These are phyloP conservation scores for Spheniscus humboldti DNA, from an alignment of 2,797 vertebrate species.

Conservation along the genomic window DNA sequence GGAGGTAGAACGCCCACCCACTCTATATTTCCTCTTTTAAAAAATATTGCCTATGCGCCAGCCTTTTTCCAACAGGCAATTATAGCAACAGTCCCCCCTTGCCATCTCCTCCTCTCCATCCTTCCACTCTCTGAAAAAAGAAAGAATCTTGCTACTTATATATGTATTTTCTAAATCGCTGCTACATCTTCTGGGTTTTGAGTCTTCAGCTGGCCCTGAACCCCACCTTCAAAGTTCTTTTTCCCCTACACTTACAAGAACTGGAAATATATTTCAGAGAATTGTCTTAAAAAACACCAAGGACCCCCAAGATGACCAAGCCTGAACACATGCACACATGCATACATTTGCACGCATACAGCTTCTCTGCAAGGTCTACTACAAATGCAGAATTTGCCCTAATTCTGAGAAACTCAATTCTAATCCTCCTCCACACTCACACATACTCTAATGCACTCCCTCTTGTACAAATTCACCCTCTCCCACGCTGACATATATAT, in stretches of 20 bases:
- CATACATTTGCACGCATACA: background rate
- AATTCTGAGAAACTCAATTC: constrained; percentile 16
- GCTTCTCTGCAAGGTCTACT: background rate
- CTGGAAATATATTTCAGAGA: background rate
- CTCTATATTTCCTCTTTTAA: background rate
- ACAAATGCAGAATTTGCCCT: constrained; percentile 13
- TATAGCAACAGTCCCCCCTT: background rate
- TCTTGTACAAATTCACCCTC: background rate
- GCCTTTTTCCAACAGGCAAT: background rate
- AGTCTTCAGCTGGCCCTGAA: background rate
- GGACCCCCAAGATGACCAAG: background rate
- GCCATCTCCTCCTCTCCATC: background rate
- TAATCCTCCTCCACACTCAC: constrained; percentile 37
- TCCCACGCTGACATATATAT: constrained; percentile 44
- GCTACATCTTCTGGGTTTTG: background rate
- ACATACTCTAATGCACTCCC: constrained; percentile 24
- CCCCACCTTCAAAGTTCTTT: background rate
- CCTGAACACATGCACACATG: background rate
- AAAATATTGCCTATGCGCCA: background rate
- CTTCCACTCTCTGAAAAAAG: background rate
- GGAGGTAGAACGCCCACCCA: background rate
- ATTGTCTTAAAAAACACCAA: background rate
- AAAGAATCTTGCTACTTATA: background rate
- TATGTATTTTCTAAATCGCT: background rate
- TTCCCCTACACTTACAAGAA: background rate